phyloP scores from a whole-genome alignment of 2,888 invertebrate species.

The Acrobasis suavella region DNA sequence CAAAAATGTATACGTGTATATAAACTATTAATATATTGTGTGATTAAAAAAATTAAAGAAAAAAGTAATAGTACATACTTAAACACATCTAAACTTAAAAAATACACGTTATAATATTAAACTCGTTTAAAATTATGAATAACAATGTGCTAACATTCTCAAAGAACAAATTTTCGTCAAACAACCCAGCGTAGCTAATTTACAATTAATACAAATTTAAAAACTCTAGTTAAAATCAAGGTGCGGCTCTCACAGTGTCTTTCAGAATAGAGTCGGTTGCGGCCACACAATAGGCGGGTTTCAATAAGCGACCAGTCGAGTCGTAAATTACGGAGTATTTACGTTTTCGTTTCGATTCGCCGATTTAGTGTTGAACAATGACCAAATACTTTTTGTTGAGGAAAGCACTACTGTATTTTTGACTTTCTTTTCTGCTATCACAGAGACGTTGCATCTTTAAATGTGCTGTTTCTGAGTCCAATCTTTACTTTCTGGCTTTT shows the following conservation, averaged over 20 bases:
- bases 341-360: conserved; percentile 5
- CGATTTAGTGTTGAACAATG: conserved; percentile 3
- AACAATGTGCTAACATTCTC: neutral
- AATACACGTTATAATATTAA: neutral
- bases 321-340: conserved; percentile 3
- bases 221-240: conserved; percentile 2
- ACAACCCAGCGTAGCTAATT: conserved; percentile 6
- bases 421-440: neutral
- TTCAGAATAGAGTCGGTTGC: neutral
- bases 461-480: too few species aligned
- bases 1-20: too few species aligned
- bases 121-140: neutral
- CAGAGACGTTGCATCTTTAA: neutral
- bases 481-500: too few species aligned
- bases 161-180: neutral
- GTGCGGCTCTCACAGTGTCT: conserved; percentile 6
- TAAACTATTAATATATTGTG: too few species aligned
- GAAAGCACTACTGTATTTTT: neutral
- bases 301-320: conserved; percentile 10
- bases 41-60: too few species aligned
- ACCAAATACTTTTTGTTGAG: neutral
- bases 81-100: too few species aligned
- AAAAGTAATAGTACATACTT: too few species aligned
- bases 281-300: conserved; percentile 10
- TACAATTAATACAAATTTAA: conserved; percentile 7